Percentiles rank a stretch among this genome's conserved stretches.
Evolutionary conservation across 1,140 invertebrate species (phyloP).

Genomic region (Arion vulgaris): DNA sequence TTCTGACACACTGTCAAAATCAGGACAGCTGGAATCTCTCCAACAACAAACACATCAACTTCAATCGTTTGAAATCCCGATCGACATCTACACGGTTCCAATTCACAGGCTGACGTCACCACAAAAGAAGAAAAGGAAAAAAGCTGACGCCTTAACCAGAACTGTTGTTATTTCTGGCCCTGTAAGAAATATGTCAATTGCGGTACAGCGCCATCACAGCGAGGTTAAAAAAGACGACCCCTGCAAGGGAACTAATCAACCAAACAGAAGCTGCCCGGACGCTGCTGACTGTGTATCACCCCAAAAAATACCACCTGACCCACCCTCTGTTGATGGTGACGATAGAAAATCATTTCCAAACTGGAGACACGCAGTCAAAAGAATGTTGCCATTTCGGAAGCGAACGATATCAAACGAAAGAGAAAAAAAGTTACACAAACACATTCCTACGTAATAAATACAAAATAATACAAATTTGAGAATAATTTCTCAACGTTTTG

Average conservation of each 20-base stretch:
- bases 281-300: background rate
- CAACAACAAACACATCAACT: background rate
- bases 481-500: too few species aligned
- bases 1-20: background rate
- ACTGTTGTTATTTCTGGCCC: slow-evolving; percentile 25
- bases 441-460: background rate
- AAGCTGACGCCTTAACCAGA: background rate
- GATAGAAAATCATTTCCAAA: background rate
- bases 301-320: background rate
- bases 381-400: slow-evolving; percentile 1
- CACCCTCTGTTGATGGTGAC: background rate
- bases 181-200: slow-evolving; percentile 5
- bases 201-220: slow-evolving; percentile 3
- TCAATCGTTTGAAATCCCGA: slow-evolving; percentile 6
- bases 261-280: background rate
- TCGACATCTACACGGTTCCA: slow-evolving; percentile 23
- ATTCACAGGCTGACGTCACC: background rate
- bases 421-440: background rate
- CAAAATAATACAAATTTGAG: too few species aligned
- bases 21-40: background rate
- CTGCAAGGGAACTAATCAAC: background rate
- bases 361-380: background rate
- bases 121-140: slow-evolving; percentile 12
- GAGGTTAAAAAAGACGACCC: background rate
- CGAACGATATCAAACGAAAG: background rate